Evolutionary conservation across 2,797 vertebrate genomes (phyloP).

Genomic region (Sebastes umbrosus): DNA sequence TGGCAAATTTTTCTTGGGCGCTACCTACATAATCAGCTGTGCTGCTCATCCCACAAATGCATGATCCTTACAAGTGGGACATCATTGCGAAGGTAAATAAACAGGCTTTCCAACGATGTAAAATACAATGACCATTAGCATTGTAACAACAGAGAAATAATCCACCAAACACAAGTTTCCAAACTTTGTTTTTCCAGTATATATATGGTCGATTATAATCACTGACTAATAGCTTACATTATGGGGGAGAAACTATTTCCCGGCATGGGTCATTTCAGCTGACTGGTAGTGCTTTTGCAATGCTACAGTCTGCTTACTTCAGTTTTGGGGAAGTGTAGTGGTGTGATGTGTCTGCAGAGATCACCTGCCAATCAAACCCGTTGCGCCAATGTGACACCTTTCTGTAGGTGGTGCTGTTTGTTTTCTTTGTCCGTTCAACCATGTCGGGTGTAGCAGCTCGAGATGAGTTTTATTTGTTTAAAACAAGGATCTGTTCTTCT

Average conservation of each 20-base stretch:
- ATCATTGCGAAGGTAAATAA: too few relatives aligned
- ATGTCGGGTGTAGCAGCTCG: not conserved
- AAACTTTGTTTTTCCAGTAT: too few relatives aligned
- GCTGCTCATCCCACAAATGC: too few relatives aligned
- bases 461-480: not conserved
- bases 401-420: not conserved
- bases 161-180: too few relatives aligned
- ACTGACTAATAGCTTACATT: not conserved
- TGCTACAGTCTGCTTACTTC: not conserved
- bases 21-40: too few relatives aligned
- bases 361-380: not conserved
- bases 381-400: not conserved
- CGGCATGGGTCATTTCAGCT: not conserved
- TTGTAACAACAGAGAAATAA: too few relatives aligned
- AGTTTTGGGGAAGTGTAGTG: constrained; percentile 10
- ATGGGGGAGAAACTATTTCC: not conserved
- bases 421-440: not conserved
- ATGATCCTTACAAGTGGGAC: too few relatives aligned
- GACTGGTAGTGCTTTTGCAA: constrained; percentile 3
- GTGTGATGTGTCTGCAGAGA: constrained; percentile 1
- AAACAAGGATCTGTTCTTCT: not conserved
- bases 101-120: too few relatives aligned
- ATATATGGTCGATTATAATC: not conserved
- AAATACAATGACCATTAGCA: too few relatives aligned
- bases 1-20: too few relatives aligned